These are phyloP conservation scores for Lutra lutra DNA, from an alignment of 2,797 vertebrate genomes.

Conservation along the genomic window DNA sequence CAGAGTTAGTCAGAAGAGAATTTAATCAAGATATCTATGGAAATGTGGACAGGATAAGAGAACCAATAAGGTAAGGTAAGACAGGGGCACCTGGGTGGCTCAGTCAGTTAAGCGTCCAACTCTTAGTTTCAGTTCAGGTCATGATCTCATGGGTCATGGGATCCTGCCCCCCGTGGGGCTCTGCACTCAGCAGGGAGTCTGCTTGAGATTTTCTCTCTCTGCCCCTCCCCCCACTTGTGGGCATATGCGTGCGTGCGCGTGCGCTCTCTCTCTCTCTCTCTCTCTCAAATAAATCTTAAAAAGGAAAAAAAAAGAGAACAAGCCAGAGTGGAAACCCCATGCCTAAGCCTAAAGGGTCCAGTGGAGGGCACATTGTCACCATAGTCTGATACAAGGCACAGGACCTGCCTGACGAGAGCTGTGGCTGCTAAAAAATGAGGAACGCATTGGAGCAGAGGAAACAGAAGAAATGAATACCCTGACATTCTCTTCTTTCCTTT, in stretches of 20 bases:
- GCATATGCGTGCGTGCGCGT: rapidly evolving
- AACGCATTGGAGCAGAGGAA: background rate
- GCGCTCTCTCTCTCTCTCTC: too few species aligned
- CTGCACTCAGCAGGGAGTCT: background rate
- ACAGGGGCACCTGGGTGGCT: background rate
- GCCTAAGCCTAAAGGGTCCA: background rate
- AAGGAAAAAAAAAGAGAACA: background rate
- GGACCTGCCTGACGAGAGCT: background rate
- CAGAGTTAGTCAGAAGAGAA: background rate
- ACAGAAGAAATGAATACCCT: background rate
- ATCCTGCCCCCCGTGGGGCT: background rate
- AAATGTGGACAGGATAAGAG: background rate
- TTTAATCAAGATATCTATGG: background rate
- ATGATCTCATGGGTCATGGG: background rate
- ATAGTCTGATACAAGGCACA: background rate
- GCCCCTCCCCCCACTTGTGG: background rate
- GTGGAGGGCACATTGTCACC: background rate
- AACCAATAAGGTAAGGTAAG: background rate
- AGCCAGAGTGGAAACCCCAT: background rate
- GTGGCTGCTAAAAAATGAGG: background rate
- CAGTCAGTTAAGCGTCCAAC: background rate
- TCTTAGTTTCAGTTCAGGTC: background rate
- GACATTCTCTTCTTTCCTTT: background rate
- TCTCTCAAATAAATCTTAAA: background rate
- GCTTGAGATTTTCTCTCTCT: background rate